phyloP scores from a whole-genome alignment of 2,888 invertebrate genomes.

The Trichogramma evanescens region DNA sequence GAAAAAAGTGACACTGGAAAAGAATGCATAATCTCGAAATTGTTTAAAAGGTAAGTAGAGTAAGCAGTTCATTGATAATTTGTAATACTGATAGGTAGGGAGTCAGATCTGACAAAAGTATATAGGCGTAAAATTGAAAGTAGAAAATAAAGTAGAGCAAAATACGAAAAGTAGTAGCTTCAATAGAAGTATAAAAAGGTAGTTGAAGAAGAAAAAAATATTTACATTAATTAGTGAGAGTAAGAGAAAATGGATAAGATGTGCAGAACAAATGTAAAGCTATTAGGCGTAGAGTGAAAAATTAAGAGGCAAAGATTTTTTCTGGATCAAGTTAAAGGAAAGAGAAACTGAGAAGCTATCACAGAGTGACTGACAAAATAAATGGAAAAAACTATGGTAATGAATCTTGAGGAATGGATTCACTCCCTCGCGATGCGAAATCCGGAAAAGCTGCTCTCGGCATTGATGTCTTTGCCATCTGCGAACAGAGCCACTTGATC shows the following conservation, averaged over 20 bases:
- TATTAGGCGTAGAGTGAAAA: not conserved
- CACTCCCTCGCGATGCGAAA: constrained; percentile 44
- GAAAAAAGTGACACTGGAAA: constrained; percentile 13
- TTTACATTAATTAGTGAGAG: no score
- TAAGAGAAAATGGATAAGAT: no score
- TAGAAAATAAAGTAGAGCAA: constrained; percentile 5
- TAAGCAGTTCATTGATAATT: constrained; percentile 17
- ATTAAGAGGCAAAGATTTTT: not conserved
- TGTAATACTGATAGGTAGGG: constrained; percentile 23
- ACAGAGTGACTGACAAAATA: not conserved
- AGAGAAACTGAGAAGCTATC: not conserved
- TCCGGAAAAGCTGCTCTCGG: constrained; percentile 39
- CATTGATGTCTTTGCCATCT: constrained; percentile 34
- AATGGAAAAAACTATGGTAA: constrained; percentile 5
- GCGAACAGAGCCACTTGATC: constrained; percentile 44
- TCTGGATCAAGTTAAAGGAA: not conserved
- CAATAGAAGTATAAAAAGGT: not conserved
- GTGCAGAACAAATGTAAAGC: not conserved
- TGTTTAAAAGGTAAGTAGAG: constrained; percentile 11
- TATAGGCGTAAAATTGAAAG: not conserved
- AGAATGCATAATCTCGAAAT: constrained; percentile 8
- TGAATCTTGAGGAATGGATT: constrained; percentile 13
- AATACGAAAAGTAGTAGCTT: not conserved
- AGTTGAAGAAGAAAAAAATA: not conserved
- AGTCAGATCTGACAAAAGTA: constrained; percentile 8